These are phyloP conservation scores for Myzus persicae DNA, from an alignment of 1,140 invertebrate species.

Conservation along the genomic window DNA sequence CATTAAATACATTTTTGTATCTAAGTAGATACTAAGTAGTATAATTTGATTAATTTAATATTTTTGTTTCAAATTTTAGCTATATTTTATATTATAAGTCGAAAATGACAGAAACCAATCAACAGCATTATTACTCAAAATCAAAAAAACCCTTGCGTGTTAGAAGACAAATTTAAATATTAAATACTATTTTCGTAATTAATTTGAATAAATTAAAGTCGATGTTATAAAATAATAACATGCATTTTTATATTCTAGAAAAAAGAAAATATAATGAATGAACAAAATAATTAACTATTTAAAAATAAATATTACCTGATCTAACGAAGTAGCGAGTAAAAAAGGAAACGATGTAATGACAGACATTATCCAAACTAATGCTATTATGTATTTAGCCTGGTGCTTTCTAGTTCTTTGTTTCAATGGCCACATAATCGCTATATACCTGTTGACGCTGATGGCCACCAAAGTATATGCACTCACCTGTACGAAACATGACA, in stretches of 20 bases:
- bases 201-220: too few relatives aligned
- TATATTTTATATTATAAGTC: too few relatives aligned
- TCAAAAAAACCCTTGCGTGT: not conserved
- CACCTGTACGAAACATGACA: constrained; percentile 64
- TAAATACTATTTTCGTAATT: not conserved
- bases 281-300: not conserved
- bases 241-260: not conserved
- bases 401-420: constrained; percentile 78
- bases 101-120: too few relatives aligned
- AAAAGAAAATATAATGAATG: not conserved
- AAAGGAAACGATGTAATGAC: constrained; percentile 83
- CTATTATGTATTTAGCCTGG: constrained; percentile 77
- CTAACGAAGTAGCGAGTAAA: constrained; percentile 73
- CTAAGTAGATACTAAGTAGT: not conserved
- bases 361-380: constrained; percentile 80
- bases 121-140: not conserved
- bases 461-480: constrained; percentile 86
- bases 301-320: constrained; percentile 63
- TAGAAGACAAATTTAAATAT: not conserved
- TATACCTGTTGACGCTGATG: constrained; percentile 85
- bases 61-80: not conserved
- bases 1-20: not conserved
- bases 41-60: not conserved
- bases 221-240: not conserved
- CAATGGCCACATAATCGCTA: constrained; percentile 88